These are phyloP conservation scores for Bagarius yarrelli DNA, from an alignment of 2,113 vertebrate species.

Conservation along the genomic window DNA sequence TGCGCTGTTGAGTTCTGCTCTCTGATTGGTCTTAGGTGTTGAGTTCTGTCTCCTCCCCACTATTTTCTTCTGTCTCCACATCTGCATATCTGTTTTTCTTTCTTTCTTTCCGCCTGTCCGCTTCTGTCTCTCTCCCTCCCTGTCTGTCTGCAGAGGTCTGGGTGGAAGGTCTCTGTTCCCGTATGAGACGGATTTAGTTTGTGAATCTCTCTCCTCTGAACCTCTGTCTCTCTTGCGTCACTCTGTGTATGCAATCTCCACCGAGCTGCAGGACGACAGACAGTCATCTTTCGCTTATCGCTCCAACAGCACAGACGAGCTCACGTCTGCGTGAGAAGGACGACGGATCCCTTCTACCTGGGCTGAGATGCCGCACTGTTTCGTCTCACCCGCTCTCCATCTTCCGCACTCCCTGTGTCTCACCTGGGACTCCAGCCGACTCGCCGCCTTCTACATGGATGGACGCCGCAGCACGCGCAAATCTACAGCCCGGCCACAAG, in stretches of 20 bases:
- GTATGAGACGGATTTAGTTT: constrained; percentile 73
- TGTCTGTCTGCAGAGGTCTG: constrained; percentile 60
- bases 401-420: constrained; percentile 75
- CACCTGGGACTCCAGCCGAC: constrained; percentile 74
- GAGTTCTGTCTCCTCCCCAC: background rate
- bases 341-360: constrained; percentile 71
- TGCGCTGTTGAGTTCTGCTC: background rate
- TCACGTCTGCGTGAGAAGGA: constrained; percentile 74
- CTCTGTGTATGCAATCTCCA: constrained; percentile 74
- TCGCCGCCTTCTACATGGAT: constrained; percentile 71
- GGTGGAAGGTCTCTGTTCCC: constrained; percentile 73
- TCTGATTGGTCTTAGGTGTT: background rate
- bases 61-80: too few species aligned
- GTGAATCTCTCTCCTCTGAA: constrained; percentile 70
- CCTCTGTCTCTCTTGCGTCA: constrained; percentile 69
- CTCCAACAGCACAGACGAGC: constrained; percentile 71
- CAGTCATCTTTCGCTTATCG: constrained; percentile 79
- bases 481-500: constrained; percentile 70
- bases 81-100: too few species aligned
- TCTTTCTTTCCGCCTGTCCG: background rate
- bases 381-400: constrained; percentile 68
- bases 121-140: background rate
- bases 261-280: constrained; percentile 68
- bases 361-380: constrained; percentile 67
- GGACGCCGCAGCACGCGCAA: constrained; percentile 73